Conservation (phyloP, 1,140 invertebrate genomes). For the Antheraea mylitta region DNA sequence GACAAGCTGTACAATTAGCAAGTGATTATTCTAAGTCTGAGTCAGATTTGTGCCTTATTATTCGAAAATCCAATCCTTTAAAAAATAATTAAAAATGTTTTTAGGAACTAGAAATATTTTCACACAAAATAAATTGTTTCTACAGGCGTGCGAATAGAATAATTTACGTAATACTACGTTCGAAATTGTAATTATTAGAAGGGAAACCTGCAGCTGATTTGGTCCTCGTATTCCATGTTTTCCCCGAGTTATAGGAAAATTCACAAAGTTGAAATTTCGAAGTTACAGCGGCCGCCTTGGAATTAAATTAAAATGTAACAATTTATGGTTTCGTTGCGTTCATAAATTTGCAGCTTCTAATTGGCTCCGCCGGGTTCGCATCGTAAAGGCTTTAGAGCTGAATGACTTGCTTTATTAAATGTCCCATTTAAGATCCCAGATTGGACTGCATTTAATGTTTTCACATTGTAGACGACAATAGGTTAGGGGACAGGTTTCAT, state of each 20-base stretch:
- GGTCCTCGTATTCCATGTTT: background rate
- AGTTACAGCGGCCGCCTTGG: constrained; percentile 18
- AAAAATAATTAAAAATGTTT: too few relatives aligned
- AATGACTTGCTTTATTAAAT: constrained; percentile 45
- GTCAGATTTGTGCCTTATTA: too few relatives aligned
- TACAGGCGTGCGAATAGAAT: too few relatives aligned
- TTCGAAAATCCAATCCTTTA: too few relatives aligned
- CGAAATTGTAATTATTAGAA: background rate
- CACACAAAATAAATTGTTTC: too few relatives aligned
- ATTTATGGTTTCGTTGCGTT: constrained; percentile 37
- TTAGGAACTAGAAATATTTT: too few relatives aligned
- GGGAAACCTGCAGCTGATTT: background rate
- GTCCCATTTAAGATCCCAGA: constrained; percentile 1
- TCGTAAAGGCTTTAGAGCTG: constrained; percentile 46
- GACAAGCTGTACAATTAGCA: too few relatives aligned
- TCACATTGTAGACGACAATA: background rate
- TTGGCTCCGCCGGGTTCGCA: constrained; percentile 37
- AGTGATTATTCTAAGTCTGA: too few relatives aligned
- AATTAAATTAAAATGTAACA: constrained; percentile 50
- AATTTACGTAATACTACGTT: too few relatives aligned
- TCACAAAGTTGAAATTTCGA: constrained; percentile 19
- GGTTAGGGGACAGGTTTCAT: background rate
- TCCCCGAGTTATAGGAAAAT: constrained; percentile 3
- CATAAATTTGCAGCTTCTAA: constrained; percentile 43
- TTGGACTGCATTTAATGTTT: background rate